A percentile compares a stretch with the other conserved stretches of the same genome.
phyloP scores from a whole-genome alignment of 2,113 vertebrate genomes.

The Ctenomys sociabilis region DNA sequence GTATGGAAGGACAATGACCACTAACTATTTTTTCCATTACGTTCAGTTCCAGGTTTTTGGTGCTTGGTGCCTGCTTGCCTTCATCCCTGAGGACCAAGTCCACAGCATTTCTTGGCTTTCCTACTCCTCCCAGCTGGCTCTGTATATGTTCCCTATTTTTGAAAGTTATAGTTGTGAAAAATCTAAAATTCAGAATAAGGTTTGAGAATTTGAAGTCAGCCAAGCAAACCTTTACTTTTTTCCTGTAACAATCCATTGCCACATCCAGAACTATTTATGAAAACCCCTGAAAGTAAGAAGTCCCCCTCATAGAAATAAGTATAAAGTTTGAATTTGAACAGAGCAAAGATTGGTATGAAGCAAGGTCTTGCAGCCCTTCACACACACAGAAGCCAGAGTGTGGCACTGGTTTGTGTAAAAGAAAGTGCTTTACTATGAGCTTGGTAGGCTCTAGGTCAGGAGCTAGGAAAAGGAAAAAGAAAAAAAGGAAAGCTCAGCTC shows the following conservation, averaged over 20 bases:
- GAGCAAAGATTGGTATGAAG: not conserved
- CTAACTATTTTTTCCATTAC: not conserved
- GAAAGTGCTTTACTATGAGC: not conserved
- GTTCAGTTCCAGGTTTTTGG: not conserved
- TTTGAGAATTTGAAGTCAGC: not conserved
- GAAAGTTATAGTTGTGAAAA: not conserved
- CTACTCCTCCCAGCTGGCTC: not conserved
- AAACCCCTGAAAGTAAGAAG: not conserved
- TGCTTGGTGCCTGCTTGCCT: fast-evolving
- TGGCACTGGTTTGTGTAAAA: not conserved
- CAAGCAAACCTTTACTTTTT: not conserved
- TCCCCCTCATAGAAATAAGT: too few relatives aligned
- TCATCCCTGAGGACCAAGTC: not conserved
- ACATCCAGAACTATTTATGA: not conserved
- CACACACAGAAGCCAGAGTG: not conserved
- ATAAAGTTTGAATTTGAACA: not conserved
- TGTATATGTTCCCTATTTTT: not conserved
- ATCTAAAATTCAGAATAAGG: conserved; percentile 4
- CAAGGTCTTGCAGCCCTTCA: not conserved
- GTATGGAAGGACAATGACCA: not conserved
- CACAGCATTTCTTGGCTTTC: not conserved
- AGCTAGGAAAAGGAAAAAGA: not conserved
- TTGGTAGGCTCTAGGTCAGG: not conserved
- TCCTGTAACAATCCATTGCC: not conserved
- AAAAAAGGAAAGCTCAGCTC: not conserved